phyloP scores from a whole-genome alignment of 2,113 vertebrate species.

The Notarius lentiginosus region DNA sequence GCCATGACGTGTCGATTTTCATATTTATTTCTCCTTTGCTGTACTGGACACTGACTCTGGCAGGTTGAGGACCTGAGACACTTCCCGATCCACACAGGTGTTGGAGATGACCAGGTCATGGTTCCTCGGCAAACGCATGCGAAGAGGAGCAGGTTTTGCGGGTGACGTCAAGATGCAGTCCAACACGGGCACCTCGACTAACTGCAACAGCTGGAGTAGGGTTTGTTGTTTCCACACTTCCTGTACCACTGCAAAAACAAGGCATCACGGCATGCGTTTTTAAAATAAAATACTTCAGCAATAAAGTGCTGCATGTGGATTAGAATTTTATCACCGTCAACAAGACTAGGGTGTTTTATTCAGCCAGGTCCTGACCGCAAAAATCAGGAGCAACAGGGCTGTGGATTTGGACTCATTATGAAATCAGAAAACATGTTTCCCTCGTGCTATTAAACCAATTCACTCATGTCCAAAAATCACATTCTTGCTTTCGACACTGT shows the following conservation, averaged over 20 bases:
- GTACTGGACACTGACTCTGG: slow-evolving; percentile 71
- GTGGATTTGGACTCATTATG: neutral
- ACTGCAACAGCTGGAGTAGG: slow-evolving; percentile 78
- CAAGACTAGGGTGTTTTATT: neutral
- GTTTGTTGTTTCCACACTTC: slow-evolving; percentile 84
- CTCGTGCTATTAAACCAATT: too few relatives aligned
- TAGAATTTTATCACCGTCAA: neutral
- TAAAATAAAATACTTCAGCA: neutral
- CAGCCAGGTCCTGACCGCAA: neutral
- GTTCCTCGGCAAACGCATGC: slow-evolving; percentile 59
- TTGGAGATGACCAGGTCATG: slow-evolving; percentile 81
- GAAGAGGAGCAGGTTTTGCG: slow-evolving; percentile 62
- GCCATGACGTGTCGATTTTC: neutral
- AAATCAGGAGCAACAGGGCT: too few relatives aligned
- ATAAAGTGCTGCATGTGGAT: neutral
- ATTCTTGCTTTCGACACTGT: too few relatives aligned
- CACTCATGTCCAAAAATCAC: too few relatives aligned
- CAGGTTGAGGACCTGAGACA: slow-evolving; percentile 71
- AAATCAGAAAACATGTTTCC: neutral
- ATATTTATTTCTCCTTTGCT: neutral
- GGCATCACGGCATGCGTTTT: neutral
- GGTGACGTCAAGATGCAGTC: slow-evolving; percentile 79
- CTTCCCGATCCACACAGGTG: slow-evolving; percentile 80
- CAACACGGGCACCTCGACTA: slow-evolving; percentile 79
- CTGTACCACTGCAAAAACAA: slow-evolving; percentile 69